A percentile compares a stretch with the other conserved stretches of the same genome.
These are phyloP conservation scores for Merops nubicus DNA, from an alignment of 2,113 vertebrate species.

Conservation along the genomic window DNA sequence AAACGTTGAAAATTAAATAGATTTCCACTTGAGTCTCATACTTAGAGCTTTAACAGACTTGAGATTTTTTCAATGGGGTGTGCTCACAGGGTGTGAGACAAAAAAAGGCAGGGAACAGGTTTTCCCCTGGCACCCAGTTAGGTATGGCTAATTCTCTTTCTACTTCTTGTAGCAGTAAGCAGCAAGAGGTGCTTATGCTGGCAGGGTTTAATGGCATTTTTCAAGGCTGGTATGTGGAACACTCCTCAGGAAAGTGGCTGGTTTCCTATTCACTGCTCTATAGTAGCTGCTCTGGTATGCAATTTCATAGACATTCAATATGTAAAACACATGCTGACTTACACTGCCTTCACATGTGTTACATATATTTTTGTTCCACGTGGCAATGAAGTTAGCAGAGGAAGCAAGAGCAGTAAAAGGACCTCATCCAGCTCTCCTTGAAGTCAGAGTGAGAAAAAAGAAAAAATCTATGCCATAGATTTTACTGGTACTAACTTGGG, in stretches of 20 bases:
- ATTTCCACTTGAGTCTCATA: background rate
- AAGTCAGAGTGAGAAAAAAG: background rate
- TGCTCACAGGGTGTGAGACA: background rate
- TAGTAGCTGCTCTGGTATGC: constrained; percentile 29
- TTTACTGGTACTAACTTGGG: background rate
- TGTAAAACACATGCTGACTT: constrained; percentile 59
- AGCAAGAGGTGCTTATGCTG: background rate
- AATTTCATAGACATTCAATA: constrained; percentile 8
- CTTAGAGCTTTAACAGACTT: background rate
- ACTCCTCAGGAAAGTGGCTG: background rate
- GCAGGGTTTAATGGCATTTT: background rate
- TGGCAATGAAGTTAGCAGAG: constrained; percentile 54
- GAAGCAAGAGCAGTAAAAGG: background rate
- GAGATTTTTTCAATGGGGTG: background rate
- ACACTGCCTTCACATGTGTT: constrained; percentile 25
- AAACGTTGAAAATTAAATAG: background rate
- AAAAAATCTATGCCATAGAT: background rate
- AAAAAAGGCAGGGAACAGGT: background rate
- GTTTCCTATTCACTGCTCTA: background rate
- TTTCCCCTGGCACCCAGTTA: background rate
- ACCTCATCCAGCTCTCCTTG: background rate
- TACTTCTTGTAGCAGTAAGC: background rate
- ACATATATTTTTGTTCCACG: constrained; percentile 52
- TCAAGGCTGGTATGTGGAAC: background rate
- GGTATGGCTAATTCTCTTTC: background rate